phyloP scores from a whole-genome alignment of 2,888 invertebrate genomes.

The Ophion obscuratus region DNA sequence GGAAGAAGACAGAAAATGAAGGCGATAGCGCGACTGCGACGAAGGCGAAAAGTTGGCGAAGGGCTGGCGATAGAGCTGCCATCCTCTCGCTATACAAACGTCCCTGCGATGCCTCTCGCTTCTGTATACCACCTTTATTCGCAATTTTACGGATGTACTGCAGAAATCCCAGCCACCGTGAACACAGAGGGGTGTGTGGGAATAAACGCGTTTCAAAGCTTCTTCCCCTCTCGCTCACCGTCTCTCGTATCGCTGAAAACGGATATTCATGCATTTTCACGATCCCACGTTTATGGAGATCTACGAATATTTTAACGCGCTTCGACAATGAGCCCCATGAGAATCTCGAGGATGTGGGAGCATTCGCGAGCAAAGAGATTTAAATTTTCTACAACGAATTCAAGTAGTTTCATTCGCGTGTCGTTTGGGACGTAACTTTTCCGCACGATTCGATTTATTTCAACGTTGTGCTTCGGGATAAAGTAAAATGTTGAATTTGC shows the following conservation, averaged over 20 bases:
- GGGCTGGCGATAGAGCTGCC: conserved; percentile 81
- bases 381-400: conserved; percentile 9
- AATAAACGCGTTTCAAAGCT: conserved; percentile 65
- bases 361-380: conserved; percentile 28
- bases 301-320: conserved; percentile 59
- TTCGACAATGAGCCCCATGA: conserved; percentile 28
- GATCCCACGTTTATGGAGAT: conserved; percentile 55
- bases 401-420: background rate
- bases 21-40: conserved; percentile 38
- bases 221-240: conserved; percentile 28
- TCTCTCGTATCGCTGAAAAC: conserved; percentile 22
- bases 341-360: conserved; percentile 39
- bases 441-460: background rate
- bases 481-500: background rate
- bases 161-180: conserved; percentile 64
- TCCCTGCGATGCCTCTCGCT: conserved; percentile 74
- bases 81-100: conserved; percentile 83
- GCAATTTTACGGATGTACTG: conserved; percentile 54
- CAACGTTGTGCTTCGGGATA: background rate
- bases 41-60: conserved; percentile 72
- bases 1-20: conserved; percentile 39
- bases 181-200: conserved; percentile 68
- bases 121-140: conserved; percentile 70
- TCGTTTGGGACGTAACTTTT: background rate
- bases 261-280: conserved; percentile 59